Base-by-base conservation (phyloP, 2,888 invertebrate species). In the Steinernema scapterisci region DNA sequence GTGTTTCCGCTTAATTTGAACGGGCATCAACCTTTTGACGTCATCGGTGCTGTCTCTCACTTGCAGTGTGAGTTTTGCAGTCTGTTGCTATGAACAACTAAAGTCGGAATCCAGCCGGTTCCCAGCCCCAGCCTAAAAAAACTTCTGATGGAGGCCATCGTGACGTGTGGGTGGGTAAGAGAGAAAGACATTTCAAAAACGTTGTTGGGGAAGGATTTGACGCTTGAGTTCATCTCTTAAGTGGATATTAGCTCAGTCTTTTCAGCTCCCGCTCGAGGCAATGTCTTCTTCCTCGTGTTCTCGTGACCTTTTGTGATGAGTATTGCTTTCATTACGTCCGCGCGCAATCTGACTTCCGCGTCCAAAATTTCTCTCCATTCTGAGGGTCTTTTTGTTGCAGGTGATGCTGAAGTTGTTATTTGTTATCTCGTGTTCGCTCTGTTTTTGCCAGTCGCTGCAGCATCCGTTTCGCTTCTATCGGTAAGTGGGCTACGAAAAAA, bases 401-500 rank as follows among this genome's bases (percentile, higher is more conserved):
- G 63, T 23, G 63, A 63, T 63, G 63, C 27, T 63, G 31, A 63
- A 63, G 38, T 31, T 63, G 63, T 25, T 63, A 25, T 63, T 63
- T 63, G 38, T 63, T 31, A 31, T 63, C 25, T 63, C 63, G 31
- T 63, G 21, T 31, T 27, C 31, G 27, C 27, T 63, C 63, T 63
- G 63, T n/a, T 16, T 63, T 27, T 63, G 25, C 63, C 63, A 63
- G 7, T 63, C 63, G 25, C 38, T 63, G 63, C 63, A 63, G 31
- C 63, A 63, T n/a, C 63, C 63, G 7, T 63, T 63, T 63, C 63
- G 31, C 16, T 31, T 63, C 63, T 63, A 63, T 31, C 63, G 63
- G 63, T 63, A 31, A 63, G 63, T 63, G 16, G 54, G 23, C n/a
- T 48, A 19, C 48, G 48, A 38, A 38, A 38, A 38, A 38, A 38